Base-by-base conservation (phyloP, 2,797 vertebrate species). In the Morus bassanus region DNA sequence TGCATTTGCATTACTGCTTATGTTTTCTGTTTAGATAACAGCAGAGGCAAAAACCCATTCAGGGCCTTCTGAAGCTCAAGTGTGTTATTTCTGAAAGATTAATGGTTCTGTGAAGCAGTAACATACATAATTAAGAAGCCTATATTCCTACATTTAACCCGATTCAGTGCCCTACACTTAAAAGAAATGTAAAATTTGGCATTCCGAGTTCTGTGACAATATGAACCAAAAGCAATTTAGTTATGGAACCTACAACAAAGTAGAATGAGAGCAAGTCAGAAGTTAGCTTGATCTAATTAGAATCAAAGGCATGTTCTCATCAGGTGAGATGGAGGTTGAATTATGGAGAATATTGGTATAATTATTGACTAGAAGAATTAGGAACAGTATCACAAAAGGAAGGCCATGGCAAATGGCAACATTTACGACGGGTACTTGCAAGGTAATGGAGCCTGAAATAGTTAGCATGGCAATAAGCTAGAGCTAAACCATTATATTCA, bases 381-480 rank as follows among this genome's bases (percentile, higher is more conserved):
- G 59, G 48, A 87, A 24, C 13, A 35, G 39, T 35, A 46, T 78
- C n/a, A 50, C 68, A 74, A 65, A 88, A 80, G 64, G 27, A 85
- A 82, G 70, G 43, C 48, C 73, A 39, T 48, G 59, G 45, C 15
- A 76, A 85, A 93, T n/a, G 61, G 37, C 50, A 87, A 25, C 51
- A 17, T 93, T 96, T 91, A 81, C 2, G 3, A 65, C 5, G 21
- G 31, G 54, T 87, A 23, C 75, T 95, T 92, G 82, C 50, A 76
- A 89, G 54, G 89, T 75, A 94, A 96, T 84, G 89, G 88, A 76
- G 80, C 85, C 68, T 94, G 84, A 74, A 84, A 76, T 56, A 57
- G 89, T 88, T 93, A 94, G 86, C 61, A 77, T 50, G 88, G 86
- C 59, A 85, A 79, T 93, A 93, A 88, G 31, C 31, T 83, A 51